These are phyloP conservation scores for Lepidurus couesii DNA, from an alignment of 1,140 invertebrate genomes.

Conservation along the genomic window DNA sequence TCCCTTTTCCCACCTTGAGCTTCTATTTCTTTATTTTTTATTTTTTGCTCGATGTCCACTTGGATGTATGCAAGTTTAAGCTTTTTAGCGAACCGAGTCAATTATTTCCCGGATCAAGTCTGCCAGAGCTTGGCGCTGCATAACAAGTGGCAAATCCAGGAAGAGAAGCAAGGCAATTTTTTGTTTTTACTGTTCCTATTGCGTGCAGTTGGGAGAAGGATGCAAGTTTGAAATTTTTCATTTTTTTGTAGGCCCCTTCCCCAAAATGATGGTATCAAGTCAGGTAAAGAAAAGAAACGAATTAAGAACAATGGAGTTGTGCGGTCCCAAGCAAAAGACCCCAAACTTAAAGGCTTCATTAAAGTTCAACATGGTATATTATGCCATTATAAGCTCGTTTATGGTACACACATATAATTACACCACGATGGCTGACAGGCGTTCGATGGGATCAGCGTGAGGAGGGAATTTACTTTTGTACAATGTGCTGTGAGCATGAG, in stretches of 20 bases:
- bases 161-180: background rate
- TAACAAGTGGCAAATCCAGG: background rate
- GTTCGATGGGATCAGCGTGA: background rate
- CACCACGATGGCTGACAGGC: constrained; percentile 4
- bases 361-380: constrained; percentile 4
- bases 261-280: background rate
- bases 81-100: background rate
- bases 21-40: background rate
- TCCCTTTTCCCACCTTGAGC: background rate
- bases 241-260: background rate
- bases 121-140: background rate
- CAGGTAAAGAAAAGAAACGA: background rate
- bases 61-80: background rate
- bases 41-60: constrained; percentile 14
- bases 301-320: background rate
- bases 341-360: background rate
- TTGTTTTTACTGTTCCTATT: background rate
- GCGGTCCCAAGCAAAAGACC: background rate
- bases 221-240: background rate
- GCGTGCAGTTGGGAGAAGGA: background rate
- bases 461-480: constrained; percentile 3
- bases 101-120: background rate
- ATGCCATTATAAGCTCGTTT: constrained; percentile 20
- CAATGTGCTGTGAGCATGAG: constrained; percentile 17
- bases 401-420: constrained; percentile 15